These are phyloP conservation scores for Trypoxylus dichotomus DNA, from an alignment of 1,140 invertebrate genomes.

Conservation along the genomic window DNA sequence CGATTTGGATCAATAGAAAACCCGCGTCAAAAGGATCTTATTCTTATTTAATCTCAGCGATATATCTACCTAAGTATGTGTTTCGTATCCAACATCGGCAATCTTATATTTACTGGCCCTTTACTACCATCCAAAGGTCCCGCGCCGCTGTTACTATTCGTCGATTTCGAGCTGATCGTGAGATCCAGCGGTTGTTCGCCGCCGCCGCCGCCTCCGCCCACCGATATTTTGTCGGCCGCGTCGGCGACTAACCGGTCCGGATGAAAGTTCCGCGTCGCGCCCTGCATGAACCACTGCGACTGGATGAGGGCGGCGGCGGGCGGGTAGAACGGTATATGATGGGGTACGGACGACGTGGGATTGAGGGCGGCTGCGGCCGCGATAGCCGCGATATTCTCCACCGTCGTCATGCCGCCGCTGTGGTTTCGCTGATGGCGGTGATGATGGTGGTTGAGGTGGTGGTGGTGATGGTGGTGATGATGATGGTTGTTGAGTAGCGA, in stretches of 20 bases:
- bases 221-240: slow-evolving; percentile 34
- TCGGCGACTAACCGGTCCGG: slow-evolving; percentile 34
- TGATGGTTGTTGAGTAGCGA: slow-evolving; percentile 46
- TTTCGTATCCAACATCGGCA: slow-evolving; percentile 63
- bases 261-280: slow-evolving; percentile 44
- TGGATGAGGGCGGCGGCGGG: slow-evolving; percentile 39
- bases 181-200: slow-evolving; percentile 77
- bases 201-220: slow-evolving; percentile 54
- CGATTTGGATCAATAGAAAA: neutral
- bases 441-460: slow-evolving; percentile 51
- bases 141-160: slow-evolving; percentile 9
- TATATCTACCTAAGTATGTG: slow-evolving; percentile 70
- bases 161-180: slow-evolving; percentile 61
- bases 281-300: slow-evolving; percentile 44
- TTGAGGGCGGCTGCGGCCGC: slow-evolving; percentile 64
- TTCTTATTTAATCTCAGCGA: neutral
- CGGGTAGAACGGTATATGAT: slow-evolving; percentile 47
- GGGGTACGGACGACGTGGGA: slow-evolving; percentile 53
- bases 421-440: slow-evolving; percentile 47
- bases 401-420: slow-evolving; percentile 51
- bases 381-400: slow-evolving; percentile 63
- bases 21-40: no score
- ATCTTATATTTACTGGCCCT: slow-evolving; percentile 46
- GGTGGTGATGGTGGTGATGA: slow-evolving; percentile 53
- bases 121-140: slow-evolving; percentile 28